Conservation (phyloP, 2,797 vertebrate species). For the Labeo calbasu region DNA sequence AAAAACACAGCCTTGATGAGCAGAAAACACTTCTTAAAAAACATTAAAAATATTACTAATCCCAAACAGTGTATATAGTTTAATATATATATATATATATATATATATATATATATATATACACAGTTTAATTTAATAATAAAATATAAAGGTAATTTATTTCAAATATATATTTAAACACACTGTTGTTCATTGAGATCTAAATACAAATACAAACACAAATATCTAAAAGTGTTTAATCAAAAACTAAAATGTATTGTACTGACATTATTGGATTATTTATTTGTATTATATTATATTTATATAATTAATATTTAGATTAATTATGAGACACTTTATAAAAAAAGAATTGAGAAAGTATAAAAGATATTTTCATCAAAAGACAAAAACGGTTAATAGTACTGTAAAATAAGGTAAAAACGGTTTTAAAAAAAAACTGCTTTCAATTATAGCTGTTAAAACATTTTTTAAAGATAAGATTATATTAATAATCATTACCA, state of each 20-base stretch:
- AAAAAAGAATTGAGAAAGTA: neutral
- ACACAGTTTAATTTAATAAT: neutral
- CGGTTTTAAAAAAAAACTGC: neutral
- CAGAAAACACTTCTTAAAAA: too few species aligned
- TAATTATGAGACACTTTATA: neutral
- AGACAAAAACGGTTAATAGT: neutral
- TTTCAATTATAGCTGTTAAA: conserved; percentile 1
- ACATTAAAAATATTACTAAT: too few species aligned
- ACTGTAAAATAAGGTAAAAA: neutral
- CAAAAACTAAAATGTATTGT: neutral
- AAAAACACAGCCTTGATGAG: too few species aligned
- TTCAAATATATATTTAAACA: neutral
- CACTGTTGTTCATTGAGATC: neutral
- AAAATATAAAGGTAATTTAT: neutral
- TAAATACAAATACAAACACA: neutral
- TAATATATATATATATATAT: too few species aligned
- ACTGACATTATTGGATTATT: neutral
- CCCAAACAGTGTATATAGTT: too few species aligned
- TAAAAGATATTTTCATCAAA: neutral
- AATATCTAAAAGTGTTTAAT: neutral
- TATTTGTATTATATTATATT: too few species aligned
- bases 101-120: too few species aligned
- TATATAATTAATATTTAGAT: too few species aligned
- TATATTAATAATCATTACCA: neutral
- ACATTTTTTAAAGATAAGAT: neutral